These are phyloP conservation scores for Zosterops borbonicus DNA, from an alignment of 2,113 vertebrate species.

Conservation along the genomic window DNA sequence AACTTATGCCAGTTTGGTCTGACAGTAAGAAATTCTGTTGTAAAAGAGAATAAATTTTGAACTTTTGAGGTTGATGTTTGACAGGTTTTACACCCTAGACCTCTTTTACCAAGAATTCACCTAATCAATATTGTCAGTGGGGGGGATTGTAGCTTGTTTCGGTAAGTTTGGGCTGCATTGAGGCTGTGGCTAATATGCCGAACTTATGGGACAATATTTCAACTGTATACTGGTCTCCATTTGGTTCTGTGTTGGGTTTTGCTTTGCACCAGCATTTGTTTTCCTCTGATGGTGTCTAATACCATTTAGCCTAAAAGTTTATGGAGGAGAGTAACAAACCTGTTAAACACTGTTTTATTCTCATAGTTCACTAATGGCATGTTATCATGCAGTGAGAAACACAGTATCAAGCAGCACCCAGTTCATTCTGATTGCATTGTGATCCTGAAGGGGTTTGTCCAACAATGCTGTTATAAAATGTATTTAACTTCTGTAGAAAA, in stretches of 20 bases:
- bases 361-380: background rate
- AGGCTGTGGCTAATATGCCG: background rate
- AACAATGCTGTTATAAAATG: constrained; percentile 27
- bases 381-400: constrained; percentile 1
- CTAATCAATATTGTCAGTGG: background rate
- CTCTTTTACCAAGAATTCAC: background rate
- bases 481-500: constrained; percentile 29
- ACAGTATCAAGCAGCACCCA: background rate
- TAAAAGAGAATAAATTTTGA: background rate
- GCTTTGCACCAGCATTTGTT: background rate
- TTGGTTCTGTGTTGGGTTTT: background rate
- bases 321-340: background rate
- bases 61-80: background rate
- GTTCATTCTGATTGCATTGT: constrained; percentile 8
- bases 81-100: background rate
- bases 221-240: background rate
- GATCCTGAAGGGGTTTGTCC: background rate
- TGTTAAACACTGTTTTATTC: background rate
- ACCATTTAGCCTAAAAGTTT: background rate
- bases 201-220: background rate
- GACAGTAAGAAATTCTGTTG: background rate
- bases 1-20: no score
- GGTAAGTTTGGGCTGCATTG: background rate
- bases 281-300: background rate
- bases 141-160: accelerated